Conservation (phyloP, 2,797 vertebrate genomes). For the Anomalospiza imberbis region DNA sequence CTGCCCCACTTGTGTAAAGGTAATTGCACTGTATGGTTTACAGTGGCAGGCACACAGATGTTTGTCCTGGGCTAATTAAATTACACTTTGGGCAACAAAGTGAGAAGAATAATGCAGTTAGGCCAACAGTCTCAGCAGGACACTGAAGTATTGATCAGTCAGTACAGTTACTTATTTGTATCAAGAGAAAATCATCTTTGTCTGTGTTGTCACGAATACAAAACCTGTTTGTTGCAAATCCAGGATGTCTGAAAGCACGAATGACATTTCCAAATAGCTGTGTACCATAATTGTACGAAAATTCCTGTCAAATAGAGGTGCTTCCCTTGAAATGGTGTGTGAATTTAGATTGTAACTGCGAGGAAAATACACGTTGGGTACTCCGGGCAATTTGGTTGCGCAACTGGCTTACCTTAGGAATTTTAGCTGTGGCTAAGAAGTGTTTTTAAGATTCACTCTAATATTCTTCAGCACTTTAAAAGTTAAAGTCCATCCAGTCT, state of each 20-base stretch:
- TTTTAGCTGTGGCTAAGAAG: neutral
- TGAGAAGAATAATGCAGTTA: neutral
- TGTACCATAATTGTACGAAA: neutral
- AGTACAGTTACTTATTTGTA: neutral
- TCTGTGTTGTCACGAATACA: neutral
- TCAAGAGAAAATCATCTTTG: neutral
- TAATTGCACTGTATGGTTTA: neutral
- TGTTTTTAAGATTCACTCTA: neutral
- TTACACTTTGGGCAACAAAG: neutral
- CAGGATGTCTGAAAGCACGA: neutral
- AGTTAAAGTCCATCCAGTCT: neutral
- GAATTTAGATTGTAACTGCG: neutral
- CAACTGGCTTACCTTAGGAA: neutral
- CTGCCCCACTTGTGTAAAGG: neutral
- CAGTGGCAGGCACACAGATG: neutral
- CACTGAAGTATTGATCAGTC: neutral
- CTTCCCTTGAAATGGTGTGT: neutral
- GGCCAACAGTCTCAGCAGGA: neutral
- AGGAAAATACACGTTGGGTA: fast-evolving
- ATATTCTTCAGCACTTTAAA: neutral
- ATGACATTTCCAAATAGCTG: neutral
- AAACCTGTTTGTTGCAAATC: neutral
- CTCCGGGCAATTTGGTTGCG: fast-evolving
- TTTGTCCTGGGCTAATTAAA: neutral
- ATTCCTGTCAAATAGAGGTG: fast-evolving